phyloP scores from a whole-genome alignment of 2,888 invertebrate species.

The Rhimphoctona megacephalus region DNA sequence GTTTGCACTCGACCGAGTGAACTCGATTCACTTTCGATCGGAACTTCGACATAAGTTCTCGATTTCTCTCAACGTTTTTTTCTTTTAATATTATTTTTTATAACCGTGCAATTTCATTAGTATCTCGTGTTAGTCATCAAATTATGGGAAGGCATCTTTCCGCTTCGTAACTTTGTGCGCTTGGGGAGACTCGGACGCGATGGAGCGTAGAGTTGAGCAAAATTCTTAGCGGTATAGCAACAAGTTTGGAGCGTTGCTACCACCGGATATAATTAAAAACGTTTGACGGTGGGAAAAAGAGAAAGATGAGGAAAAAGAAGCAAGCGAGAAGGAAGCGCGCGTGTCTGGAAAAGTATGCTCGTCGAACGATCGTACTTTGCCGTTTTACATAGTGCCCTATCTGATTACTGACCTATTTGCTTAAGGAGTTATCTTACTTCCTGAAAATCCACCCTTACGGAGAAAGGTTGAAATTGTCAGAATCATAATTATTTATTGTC shows the following conservation, averaged over 20 bases:
- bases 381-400: conserved; percentile 1
- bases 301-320: not conserved
- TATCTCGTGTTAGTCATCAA: conserved; percentile 24
- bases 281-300: conserved; percentile 24
- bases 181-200: conserved; percentile 33
- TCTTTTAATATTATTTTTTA: conserved; percentile 14
- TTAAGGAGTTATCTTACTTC: not conserved
- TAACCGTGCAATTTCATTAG: conserved; percentile 36
- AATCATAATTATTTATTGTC: conserved; percentile 57
- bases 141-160: conserved; percentile 28
- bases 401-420: conserved; percentile 9
- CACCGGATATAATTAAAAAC: conserved; percentile 51
- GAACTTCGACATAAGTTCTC: conserved; percentile 29
- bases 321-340: conserved; percentile 23
- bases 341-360: conserved; percentile 30
- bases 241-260: conserved; percentile 43
- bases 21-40: conserved; percentile 64
- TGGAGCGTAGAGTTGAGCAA: conserved; percentile 45
- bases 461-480: conserved; percentile 24
- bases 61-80: not conserved
- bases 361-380: conserved; percentile 42
- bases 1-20: conserved; percentile 48
- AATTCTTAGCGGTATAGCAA: conserved; percentile 53
- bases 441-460: conserved; percentile 1
- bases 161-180: conserved; percentile 12